Conservation (phyloP, 2,888 invertebrate genomes). For the Thumatha senex region DNA sequence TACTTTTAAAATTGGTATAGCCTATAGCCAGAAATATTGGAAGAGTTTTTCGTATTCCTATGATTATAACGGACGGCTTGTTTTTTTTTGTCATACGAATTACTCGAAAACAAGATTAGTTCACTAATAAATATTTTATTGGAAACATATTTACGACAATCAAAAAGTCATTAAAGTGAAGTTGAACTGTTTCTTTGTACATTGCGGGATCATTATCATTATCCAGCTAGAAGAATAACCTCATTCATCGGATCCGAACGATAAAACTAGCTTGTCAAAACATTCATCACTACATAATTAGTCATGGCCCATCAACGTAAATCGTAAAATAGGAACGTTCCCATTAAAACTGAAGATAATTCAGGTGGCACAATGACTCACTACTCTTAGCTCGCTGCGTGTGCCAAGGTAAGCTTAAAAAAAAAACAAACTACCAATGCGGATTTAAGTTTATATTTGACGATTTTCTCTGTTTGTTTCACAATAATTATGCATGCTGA, state of each 20-base stretch:
- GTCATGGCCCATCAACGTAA: slow-evolving; percentile 58
- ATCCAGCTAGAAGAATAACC: slow-evolving; percentile 33
- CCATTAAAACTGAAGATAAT: slow-evolving; percentile 58
- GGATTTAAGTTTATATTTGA: background rate
- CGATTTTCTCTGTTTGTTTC: background rate
- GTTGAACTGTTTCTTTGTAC: slow-evolving; percentile 26
- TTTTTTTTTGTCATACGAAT: background rate
- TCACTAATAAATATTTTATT: slow-evolving; percentile 9
- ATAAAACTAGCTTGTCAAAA: slow-evolving; percentile 36
- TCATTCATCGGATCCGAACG: slow-evolving; percentile 25
- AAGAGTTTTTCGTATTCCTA: too few species aligned
- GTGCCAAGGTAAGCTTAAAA: slow-evolving; percentile 58
- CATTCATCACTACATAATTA: slow-evolving; percentile 54
- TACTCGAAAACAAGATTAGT: slow-evolving; percentile 2
- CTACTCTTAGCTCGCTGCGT: slow-evolving; percentile 19
- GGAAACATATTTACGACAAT: slow-evolving; percentile 29
- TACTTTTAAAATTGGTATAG: too few species aligned
- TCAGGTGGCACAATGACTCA: slow-evolving; percentile 68
- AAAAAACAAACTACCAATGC: slow-evolving; percentile 40
- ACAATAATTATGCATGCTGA: background rate
- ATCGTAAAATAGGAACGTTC: slow-evolving; percentile 55
- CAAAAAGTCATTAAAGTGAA: slow-evolving; percentile 29
- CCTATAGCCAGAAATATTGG: too few species aligned
- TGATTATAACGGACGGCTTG: too few species aligned
- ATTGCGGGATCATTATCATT: slow-evolving; percentile 34